Evolutionary conservation across 2,113 vertebrate species (phyloP), one percentile per base, ranked within the genome.

Genomic region (Hepsetus odoe): DNA sequence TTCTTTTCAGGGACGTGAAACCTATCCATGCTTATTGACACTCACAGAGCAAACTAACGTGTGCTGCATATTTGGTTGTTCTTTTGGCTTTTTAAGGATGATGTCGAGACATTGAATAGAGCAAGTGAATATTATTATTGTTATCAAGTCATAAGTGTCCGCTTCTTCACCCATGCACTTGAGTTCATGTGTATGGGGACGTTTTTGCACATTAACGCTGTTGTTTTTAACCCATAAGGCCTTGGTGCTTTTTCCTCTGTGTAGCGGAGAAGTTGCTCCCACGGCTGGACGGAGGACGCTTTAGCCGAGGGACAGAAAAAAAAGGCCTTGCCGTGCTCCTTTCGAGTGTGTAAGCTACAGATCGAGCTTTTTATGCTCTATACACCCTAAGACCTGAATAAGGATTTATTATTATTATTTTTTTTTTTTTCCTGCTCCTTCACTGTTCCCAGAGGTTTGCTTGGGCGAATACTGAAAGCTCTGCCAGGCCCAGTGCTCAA

Each of bases 161-260:
- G 2, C 11, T 8, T 13, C 32, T 67, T 82, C 59, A 20, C 59
- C 56, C 11, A 16, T 59, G 59, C 16, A 24, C 16, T 18, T 35
- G 30, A 13, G 13, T 33, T 20, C 6, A 13, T 32, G 11, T 65
- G 61, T 35, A n/a, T 9, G 2, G 59, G 84, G 84, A 69, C 79
- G 76, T 55, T 82, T 88, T 90, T 89, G 86, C 86, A 87, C 88
- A 85, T 88, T 76, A 55, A 72, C 56, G 26, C 49, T 72, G 72
- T 76, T 51, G 59, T 70, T 64, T 69, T 72, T 65, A 77, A 84
- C 84, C 69, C 65, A 24, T 82, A 72, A 86, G 65, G 87, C 85
- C 87, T 83, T 49, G 40, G 83, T 83, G 86, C 87, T 89, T 87
- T n/a, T 77, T 79, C 77, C 75, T 80, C 72, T 59, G 67, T 72